phyloP scores from a whole-genome alignment of 2,113 vertebrate genomes.

The Pedetes capensis region DNA sequence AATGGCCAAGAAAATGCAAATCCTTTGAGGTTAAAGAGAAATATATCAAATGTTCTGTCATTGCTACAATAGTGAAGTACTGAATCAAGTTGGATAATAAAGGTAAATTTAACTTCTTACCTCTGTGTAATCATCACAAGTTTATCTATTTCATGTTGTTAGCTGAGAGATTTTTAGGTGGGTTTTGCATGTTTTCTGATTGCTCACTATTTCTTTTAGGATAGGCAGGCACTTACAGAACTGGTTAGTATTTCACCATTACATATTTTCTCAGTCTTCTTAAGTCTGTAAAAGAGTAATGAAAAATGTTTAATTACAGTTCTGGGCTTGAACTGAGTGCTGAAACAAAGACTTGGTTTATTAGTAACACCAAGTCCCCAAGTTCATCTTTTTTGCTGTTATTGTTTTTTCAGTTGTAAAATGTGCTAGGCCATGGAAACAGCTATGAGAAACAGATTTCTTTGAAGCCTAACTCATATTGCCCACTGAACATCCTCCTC shows the following conservation, averaged over 20 bases:
- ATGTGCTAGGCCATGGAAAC: background rate
- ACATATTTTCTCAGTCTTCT: background rate
- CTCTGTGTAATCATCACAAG: background rate
- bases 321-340: constrained; percentile 3
- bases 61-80: background rate
- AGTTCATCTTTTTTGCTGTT: background rate
- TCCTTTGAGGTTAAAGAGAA: constrained; percentile 43
- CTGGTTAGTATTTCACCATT: constrained; percentile 2
- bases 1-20: constrained; percentile 33
- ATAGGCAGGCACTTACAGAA: background rate
- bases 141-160: background rate
- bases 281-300: background rate
- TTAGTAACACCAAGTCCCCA: constrained; percentile 3
- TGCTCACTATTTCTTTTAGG: background rate
- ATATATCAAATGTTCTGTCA: background rate
- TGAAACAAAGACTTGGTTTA: constrained; percentile 32
- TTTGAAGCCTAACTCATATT: background rate
- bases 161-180: background rate
- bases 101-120: background rate
- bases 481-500: background rate
- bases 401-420: background rate
- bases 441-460: background rate
- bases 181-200: background rate
- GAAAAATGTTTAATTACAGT: background rate
- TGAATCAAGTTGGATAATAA: background rate